Conservation (phyloP, 2,888 invertebrate genomes). For the Polyploca ridens region DNA sequence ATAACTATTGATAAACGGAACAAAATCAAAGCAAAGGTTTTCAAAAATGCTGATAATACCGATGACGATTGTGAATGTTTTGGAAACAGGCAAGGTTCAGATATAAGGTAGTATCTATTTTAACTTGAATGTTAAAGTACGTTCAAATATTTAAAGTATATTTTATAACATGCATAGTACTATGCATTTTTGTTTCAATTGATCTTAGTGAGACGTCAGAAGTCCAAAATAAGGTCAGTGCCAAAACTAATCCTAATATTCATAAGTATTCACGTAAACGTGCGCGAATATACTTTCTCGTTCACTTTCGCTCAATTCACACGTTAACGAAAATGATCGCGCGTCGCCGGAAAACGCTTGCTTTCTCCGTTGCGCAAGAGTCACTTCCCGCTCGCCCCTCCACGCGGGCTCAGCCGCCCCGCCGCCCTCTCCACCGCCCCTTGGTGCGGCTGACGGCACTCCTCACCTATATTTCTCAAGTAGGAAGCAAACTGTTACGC, state of each 20-base stretch:
- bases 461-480: slow-evolving; percentile 78
- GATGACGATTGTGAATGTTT: background rate
- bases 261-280: background rate
- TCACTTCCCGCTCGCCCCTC: slow-evolving; percentile 43
- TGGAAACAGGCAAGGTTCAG: background rate
- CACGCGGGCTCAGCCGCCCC: slow-evolving; percentile 32
- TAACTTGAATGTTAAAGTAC: too few species aligned
- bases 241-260: background rate
- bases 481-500: slow-evolving; percentile 73
- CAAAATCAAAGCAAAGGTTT: background rate
- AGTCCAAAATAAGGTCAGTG: background rate
- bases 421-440: slow-evolving; percentile 27
- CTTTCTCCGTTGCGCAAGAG: slow-evolving; percentile 81
- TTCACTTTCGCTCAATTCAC: slow-evolving; percentile 82
- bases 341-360: slow-evolving; percentile 75
- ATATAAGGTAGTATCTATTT: too few species aligned
- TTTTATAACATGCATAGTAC: too few species aligned
- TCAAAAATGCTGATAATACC: background rate
- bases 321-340: slow-evolving; percentile 82
- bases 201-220: too few species aligned
- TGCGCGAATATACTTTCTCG: slow-evolving; percentile 57
- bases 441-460: slow-evolving; percentile 44
- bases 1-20: background rate
- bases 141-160: too few species aligned
- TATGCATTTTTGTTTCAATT: too few species aligned